phyloP scores from a whole-genome alignment of 2,797 vertebrate genomes.

The Siniperca obscura region DNA sequence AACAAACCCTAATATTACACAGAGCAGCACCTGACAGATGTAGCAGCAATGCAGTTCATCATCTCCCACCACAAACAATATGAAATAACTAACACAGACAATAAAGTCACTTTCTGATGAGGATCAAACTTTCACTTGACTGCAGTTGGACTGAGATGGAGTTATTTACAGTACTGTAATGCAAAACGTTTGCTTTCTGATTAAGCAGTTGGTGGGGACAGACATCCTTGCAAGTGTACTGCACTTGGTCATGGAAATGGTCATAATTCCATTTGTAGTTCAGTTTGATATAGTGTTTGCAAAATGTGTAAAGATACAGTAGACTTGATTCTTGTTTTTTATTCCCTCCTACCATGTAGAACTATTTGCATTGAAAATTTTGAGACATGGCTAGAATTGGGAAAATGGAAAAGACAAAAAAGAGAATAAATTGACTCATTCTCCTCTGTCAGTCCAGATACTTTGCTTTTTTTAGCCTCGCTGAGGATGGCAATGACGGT shows the following conservation, averaged over 20 bases:
- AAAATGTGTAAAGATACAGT: background rate
- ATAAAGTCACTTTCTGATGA: conserved; percentile 32
- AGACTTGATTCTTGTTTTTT: background rate
- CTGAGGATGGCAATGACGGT: background rate
- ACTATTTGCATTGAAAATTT: background rate
- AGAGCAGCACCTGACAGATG: conserved; percentile 42
- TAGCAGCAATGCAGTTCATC: conserved; percentile 35
- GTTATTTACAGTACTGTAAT: conserved; percentile 38
- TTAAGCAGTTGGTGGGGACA: conserved; percentile 6
- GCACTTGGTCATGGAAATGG: background rate
- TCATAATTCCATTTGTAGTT: background rate
- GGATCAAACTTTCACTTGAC: background rate
- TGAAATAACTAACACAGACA: conserved; percentile 25
- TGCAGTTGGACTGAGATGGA: conserved; percentile 7
- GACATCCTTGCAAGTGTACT: background rate
- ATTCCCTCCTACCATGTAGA: background rate
- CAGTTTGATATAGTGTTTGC: background rate
- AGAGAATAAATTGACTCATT: background rate
- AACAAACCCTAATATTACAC: conserved; percentile 55
- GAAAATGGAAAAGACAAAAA: too few relatives aligned
- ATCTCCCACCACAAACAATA: conserved; percentile 36
- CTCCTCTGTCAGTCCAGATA: background rate
- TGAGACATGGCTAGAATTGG: background rate
- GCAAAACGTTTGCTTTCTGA: conserved; percentile 24
- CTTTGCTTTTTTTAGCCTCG: background rate